phyloP scores from a whole-genome alignment of 2,888 invertebrate species.

The Romanomermis culicivorax region DNA sequence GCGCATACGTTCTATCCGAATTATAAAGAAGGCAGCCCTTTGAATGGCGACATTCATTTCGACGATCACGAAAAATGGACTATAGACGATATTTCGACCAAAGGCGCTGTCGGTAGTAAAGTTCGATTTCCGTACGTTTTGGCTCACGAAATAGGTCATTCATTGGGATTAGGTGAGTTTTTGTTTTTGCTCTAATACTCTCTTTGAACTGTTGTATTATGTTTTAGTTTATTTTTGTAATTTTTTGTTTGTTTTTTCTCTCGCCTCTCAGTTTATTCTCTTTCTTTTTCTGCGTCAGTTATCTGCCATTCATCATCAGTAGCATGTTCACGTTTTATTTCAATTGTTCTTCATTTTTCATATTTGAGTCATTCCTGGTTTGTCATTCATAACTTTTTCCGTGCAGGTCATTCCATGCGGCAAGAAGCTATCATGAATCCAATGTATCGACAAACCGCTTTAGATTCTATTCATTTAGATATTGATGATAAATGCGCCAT shows the following conservation, averaged over 20 bases:
- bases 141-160: conserved; percentile 27
- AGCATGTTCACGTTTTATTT: too few species aligned
- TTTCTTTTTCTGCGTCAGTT: too few species aligned
- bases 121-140: conserved; percentile 30
- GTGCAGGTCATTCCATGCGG: conserved; percentile 24
- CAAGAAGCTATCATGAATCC: conserved; percentile 24
- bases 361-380: too few species aligned
- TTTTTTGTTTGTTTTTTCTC: too few species aligned
- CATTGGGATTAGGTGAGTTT: conserved; percentile 24
- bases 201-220: too few species aligned
- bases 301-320: too few species aligned
- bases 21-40: conserved; percentile 13
- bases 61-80: conserved; percentile 24
- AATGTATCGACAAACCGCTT: conserved; percentile 20
- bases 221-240: too few species aligned
- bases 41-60: conserved; percentile 28
- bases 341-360: too few species aligned
- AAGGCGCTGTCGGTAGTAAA: conserved; percentile 6
- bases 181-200: too few species aligned
- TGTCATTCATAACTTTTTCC: too few species aligned
- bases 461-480: conserved; percentile 20
- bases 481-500: conserved; percentile 27
- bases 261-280: too few species aligned
- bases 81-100: not conserved
- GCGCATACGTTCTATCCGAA: conserved; percentile 28